A percentile compares a stretch with the other conserved stretches of the same genome.
Conservation (phyloP, 2,113 vertebrate species). For the Dromas ardeola region DNA sequence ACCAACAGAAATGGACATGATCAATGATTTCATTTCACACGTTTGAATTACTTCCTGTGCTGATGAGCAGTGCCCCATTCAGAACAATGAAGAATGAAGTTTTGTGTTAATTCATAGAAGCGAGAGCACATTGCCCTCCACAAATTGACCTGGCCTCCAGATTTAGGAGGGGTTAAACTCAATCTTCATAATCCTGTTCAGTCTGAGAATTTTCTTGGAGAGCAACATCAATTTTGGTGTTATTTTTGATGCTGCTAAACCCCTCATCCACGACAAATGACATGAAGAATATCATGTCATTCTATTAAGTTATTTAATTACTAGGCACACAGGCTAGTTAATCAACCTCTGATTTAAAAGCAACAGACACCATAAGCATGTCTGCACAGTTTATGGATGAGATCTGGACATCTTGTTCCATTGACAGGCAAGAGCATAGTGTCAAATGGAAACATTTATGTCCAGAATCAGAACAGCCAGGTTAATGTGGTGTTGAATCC, state of each 20-base stretch:
- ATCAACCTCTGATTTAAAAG: not conserved
- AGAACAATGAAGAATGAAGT: not conserved
- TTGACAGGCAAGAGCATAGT: not conserved
- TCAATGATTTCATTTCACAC: not conserved
- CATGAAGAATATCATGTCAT: not conserved
- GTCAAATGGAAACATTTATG: constrained; percentile 30
- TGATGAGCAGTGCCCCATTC: not conserved
- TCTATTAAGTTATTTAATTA: not conserved
- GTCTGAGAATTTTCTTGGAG: not conserved
- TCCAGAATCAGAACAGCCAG: constrained; percentile 7
- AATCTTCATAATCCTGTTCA: not conserved
- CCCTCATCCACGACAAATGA: not conserved
- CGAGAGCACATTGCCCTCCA: not conserved
- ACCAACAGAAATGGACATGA: not conserved
- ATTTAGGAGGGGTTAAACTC: not conserved
- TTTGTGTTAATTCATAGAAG: not conserved
- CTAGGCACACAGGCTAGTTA: not conserved
- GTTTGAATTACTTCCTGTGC: not conserved
- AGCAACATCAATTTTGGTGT: not conserved
- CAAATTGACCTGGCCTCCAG: not conserved
- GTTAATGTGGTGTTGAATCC: not conserved
- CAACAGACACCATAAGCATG: constrained; percentile 11
- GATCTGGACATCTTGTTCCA: constrained; percentile 23
- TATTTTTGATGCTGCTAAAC: not conserved
- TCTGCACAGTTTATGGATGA: not conserved